These are phyloP conservation scores for Spodoptera litura DNA, from an alignment of 1,140 invertebrate species.

Conservation along the genomic window DNA sequence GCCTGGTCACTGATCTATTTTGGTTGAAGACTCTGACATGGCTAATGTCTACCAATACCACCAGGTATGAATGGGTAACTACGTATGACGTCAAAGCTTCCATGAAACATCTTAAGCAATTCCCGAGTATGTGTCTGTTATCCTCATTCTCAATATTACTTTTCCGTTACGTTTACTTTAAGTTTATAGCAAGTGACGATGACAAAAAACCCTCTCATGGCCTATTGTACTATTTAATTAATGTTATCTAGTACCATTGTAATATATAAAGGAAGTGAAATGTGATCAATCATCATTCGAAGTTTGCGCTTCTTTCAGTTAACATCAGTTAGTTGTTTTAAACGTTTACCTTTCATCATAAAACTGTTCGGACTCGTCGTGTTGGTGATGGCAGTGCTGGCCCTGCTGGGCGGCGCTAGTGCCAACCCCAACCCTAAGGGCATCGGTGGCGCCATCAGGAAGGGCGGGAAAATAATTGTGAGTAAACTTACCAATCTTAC, in stretches of 20 bases:
- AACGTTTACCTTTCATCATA: conserved; percentile 37
- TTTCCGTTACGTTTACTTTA: background rate
- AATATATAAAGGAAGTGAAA: conserved; percentile 8
- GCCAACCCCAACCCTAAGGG: conserved; percentile 45
- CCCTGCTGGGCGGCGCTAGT: conserved; percentile 43
- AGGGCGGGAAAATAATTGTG: conserved; percentile 50
- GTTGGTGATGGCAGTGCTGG: conserved; percentile 45
- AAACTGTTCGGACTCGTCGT: conserved; percentile 53
- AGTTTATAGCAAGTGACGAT: conserved; percentile 3
- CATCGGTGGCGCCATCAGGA: conserved; percentile 35
- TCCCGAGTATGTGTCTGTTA: background rate
- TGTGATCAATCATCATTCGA: background rate
- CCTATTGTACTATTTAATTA: too few relatives aligned
- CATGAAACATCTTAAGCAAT: background rate
- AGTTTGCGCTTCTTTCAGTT: background rate
- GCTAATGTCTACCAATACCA: background rate
- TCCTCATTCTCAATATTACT: conserved; percentile 1
- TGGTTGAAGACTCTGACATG: too few relatives aligned
- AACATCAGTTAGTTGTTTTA: background rate
- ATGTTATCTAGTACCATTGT: background rate
- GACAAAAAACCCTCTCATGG: background rate
- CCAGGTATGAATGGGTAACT: background rate
- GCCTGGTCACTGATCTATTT: too few relatives aligned
- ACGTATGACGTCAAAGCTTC: background rate
- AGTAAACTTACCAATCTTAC: background rate